Percentiles rank a stretch among this genome's conserved stretches.
phyloP scores from a whole-genome alignment of 2,113 vertebrate species.

The Eurypyga helias region DNA sequence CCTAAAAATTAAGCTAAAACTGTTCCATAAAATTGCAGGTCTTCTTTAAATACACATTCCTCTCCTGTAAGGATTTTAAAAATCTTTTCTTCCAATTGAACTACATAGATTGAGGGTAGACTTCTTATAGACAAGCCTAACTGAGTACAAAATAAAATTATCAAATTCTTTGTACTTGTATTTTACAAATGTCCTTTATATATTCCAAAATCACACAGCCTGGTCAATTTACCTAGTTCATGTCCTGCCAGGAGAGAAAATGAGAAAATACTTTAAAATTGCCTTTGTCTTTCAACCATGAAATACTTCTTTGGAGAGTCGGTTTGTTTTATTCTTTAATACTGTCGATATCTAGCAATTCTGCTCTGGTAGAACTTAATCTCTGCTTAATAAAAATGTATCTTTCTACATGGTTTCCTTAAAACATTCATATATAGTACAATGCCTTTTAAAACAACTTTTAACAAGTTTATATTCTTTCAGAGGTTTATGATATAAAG shows the following conservation, averaged over 20 bases:
- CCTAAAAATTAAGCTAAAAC: background rate
- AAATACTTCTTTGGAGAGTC: background rate
- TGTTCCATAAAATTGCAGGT: background rate
- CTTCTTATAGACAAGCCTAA: background rate
- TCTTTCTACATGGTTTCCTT: background rate
- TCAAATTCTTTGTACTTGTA: background rate
- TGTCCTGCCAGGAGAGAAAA: background rate
- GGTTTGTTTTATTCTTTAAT: background rate
- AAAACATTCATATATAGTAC: background rate
- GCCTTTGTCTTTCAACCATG: background rate
- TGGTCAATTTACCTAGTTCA: background rate
- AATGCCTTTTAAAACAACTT: background rate
- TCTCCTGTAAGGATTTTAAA: background rate
- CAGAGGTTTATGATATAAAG: background rate
- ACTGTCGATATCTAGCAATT: background rate
- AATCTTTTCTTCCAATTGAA: background rate
- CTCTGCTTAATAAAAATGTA: background rate
- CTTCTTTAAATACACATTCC: background rate
- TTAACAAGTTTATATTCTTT: background rate
- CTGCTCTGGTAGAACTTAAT: background rate
- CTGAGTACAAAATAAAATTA: background rate
- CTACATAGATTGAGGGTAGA: background rate
- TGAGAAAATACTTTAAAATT: background rate
- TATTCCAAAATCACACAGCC: background rate
- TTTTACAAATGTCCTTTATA: background rate